phyloP scores from a whole-genome alignment of 1,140 invertebrate genomes.

The Bombus consobrinus region DNA sequence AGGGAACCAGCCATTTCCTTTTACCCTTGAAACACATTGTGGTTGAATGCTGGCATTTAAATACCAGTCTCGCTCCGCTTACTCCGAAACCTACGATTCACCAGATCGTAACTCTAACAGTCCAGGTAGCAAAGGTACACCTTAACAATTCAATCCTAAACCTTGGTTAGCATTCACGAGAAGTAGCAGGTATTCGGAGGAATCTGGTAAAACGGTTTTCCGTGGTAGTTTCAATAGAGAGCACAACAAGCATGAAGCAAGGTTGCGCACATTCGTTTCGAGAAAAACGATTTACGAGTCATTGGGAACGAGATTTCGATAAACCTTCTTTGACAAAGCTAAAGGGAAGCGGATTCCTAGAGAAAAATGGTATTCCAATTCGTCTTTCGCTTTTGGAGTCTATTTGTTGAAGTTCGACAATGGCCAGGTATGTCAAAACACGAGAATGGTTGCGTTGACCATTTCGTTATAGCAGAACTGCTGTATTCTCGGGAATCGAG shows the following conservation, averaged over 20 bases:
- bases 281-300: neutral
- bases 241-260: neutral
- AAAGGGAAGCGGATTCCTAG: neutral
- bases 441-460: neutral
- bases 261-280: neutral
- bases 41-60: neutral
- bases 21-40: neutral
- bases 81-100: neutral
- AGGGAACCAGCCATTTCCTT: neutral
- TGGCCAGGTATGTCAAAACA: no score
- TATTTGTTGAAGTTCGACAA: neutral
- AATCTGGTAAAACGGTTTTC: neutral
- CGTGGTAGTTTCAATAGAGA: slow-evolving; percentile 5
- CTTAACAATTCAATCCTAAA: neutral
- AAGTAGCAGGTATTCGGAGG: slow-evolving; percentile 15
- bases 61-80: slow-evolving; percentile 3
- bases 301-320: neutral
- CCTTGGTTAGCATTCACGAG: neutral
- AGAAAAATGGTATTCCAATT: neutral
- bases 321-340: neutral
- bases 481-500: neutral
- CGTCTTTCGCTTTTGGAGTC: neutral
- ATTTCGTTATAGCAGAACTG: neutral
- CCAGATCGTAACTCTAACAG: neutral
- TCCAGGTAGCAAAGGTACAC: slow-evolving; percentile 38